Conservation (phyloP, 2,888 invertebrate species). For the Acleris sparsana region DNA sequence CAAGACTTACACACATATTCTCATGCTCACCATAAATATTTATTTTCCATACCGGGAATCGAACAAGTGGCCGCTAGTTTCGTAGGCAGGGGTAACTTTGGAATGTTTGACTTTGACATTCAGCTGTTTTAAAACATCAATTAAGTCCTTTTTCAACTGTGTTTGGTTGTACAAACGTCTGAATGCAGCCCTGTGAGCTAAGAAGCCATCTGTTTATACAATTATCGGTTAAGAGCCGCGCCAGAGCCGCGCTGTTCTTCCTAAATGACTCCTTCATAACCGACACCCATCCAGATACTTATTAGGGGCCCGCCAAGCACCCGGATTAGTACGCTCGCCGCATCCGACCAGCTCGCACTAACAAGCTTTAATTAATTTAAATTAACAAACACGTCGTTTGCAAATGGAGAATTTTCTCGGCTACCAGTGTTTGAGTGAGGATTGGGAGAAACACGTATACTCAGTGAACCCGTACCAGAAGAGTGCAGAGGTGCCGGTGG, state of each 20-base stretch:
- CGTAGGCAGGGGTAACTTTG: no score
- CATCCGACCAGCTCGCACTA: slow-evolving; percentile 45
- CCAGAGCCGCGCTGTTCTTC: slow-evolving; percentile 80
- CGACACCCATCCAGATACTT: slow-evolving; percentile 72
- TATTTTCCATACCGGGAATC: no score
- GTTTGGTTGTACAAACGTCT: not conserved
- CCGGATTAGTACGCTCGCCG: slow-evolving; percentile 66
- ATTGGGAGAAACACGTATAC: slow-evolving; percentile 64
- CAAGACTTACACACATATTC: no score
- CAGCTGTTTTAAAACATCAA: no score
- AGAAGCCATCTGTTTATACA: slow-evolving; percentile 82
- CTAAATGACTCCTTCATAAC: slow-evolving; percentile 81
- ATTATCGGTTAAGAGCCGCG: slow-evolving; percentile 78
- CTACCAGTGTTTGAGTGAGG: slow-evolving; percentile 64
- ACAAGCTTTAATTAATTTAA: slow-evolving; percentile 31
- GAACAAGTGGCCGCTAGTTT: no score
- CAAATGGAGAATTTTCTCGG: slow-evolving; percentile 66
- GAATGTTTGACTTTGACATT: no score
- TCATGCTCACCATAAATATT: no score
- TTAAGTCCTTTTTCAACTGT: no score
- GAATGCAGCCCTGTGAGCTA: slow-evolving; percentile 60
- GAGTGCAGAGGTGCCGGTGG: slow-evolving; percentile 61
- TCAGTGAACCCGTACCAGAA: slow-evolving; percentile 55
- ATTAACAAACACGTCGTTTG: slow-evolving; percentile 10
- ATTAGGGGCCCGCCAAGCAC: slow-evolving; percentile 63